Evolutionary conservation across 1,140 invertebrate genomes (phyloP).

Genomic region (Leptinotarsa lineolata): DNA sequence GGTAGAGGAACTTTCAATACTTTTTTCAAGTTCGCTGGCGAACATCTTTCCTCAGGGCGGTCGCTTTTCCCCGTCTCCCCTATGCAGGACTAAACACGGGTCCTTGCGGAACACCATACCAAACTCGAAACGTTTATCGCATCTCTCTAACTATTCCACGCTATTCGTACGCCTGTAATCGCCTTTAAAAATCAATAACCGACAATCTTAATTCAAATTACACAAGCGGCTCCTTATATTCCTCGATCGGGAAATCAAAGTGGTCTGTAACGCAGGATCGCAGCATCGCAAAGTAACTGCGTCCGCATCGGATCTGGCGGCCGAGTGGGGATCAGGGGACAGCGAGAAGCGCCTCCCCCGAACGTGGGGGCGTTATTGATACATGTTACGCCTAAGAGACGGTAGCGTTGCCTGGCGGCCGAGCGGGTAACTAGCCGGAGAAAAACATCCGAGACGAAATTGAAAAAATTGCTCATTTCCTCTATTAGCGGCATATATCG

Average conservation of each 20-base stretch:
- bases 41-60: too few relatives aligned
- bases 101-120: too few relatives aligned
- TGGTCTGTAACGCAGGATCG: background rate
- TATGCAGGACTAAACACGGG: too few relatives aligned
- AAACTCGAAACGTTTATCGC: too few relatives aligned
- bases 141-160: too few relatives aligned
- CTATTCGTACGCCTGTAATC: background rate
- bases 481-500: constrained; percentile 1
- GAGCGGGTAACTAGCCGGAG: background rate
- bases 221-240: background rate
- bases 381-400: constrained; percentile 12
- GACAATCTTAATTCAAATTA: background rate
- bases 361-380: constrained; percentile 15
- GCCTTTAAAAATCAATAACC: background rate
- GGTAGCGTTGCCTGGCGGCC: background rate
- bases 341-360: background rate
- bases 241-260: background rate
- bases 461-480: constrained; percentile 10
- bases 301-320: background rate
- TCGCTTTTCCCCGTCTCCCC: too few relatives aligned
- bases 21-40: too few relatives aligned
- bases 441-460: background rate
- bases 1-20: too few relatives aligned
- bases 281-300: constrained; percentile 15
- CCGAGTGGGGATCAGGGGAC: background rate